Conservation (phyloP, 2,797 vertebrate species). For the Galagoides demidoff region DNA sequence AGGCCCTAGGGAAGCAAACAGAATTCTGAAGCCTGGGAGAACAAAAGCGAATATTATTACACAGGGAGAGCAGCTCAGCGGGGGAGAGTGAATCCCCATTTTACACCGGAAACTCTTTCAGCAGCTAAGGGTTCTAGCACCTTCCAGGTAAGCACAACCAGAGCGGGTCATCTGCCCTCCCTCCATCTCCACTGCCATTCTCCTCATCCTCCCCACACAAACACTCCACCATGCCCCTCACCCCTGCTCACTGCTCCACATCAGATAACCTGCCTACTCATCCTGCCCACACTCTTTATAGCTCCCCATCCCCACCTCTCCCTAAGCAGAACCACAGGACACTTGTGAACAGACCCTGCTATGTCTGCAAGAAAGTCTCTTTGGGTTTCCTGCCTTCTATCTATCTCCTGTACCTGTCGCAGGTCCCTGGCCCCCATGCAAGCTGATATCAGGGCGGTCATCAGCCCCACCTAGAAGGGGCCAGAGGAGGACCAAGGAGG, state of each 20-base stretch:
- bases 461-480: neutral
- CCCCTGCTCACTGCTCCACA: neutral
- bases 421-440: neutral
- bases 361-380: neutral
- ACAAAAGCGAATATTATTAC: neutral
- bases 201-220: no score
- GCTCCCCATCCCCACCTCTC: neutral
- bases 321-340: neutral
- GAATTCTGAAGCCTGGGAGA: neutral
- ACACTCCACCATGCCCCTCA: neutral
- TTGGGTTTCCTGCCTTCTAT: neutral
- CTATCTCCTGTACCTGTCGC: neutral
- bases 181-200: neutral
- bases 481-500: accelerated
- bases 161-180: neutral
- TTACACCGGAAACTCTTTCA: neutral
- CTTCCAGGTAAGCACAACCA: accelerated
- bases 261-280: neutral
- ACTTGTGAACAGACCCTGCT: neutral
- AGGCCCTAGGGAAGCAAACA: neutral
- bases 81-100: neutral
- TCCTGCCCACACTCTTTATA: neutral
- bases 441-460: neutral
- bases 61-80: neutral
- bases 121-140: neutral